Evolutionary conservation across 2,888 invertebrate genomes (phyloP).

Genomic region (Acronicta aceris): DNA sequence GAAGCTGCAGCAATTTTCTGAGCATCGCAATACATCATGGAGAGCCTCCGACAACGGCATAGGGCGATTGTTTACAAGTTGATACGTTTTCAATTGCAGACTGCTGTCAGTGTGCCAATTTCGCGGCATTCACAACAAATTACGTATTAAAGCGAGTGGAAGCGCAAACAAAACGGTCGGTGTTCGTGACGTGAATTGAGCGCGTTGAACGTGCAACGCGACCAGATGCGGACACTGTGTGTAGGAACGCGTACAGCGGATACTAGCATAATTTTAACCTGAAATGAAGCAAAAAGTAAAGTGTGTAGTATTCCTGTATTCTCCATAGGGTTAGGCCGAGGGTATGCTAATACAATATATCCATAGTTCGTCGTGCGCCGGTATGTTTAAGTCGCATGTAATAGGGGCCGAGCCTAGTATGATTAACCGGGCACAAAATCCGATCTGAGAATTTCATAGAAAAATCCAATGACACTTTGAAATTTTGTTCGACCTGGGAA

Average conservation of each 20-base stretch:
- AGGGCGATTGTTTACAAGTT: conserved; percentile 71
- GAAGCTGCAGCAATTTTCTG: background rate
- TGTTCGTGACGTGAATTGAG: conserved; percentile 88
- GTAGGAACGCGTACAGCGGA: conserved; percentile 39
- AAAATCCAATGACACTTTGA: too few species aligned
- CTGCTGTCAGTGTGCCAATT: conserved; percentile 85
- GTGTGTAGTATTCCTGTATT: too few species aligned
- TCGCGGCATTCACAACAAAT: conserved; percentile 87
- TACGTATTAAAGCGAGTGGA: conserved; percentile 88
- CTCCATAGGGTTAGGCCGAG: too few species aligned
- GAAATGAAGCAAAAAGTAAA: background rate
- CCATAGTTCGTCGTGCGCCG: too few species aligned
- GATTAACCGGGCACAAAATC: too few species aligned
- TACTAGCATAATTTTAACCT: conserved; percentile 7
- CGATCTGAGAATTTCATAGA: too few species aligned
- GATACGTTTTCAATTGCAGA: conserved; percentile 84
- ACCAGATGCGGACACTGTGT: conserved; percentile 36
- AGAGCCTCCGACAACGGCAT: conserved; percentile 23
- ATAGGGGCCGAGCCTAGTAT: too few species aligned
- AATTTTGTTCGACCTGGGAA: too few species aligned
- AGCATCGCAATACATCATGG: conserved; percentile 16
- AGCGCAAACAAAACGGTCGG: conserved; percentile 85
- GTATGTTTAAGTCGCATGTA: too few species aligned
- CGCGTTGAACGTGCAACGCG: conserved; percentile 66
- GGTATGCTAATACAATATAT: too few species aligned